phyloP scores from a whole-genome alignment of 2,113 vertebrate genomes.

The Octodon degus region DNA sequence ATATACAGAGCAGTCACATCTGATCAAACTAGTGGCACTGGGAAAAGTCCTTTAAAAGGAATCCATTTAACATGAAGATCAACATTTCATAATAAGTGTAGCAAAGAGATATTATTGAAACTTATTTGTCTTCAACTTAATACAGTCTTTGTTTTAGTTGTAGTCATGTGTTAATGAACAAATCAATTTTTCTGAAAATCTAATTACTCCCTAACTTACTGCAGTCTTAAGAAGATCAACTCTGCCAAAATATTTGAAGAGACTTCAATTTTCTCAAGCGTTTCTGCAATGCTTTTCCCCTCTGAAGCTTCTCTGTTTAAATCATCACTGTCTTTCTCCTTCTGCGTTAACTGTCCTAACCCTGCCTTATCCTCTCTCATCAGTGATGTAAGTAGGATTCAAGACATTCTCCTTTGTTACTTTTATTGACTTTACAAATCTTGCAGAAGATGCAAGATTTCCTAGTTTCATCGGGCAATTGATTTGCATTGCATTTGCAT shows the following conservation, averaged over 20 bases:
- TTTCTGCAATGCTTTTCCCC: background rate
- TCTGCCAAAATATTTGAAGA: background rate
- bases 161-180: background rate
- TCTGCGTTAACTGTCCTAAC: background rate
- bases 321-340: background rate
- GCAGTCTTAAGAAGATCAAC: background rate
- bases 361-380: background rate
- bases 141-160: constrained; percentile 4
- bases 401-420: background rate
- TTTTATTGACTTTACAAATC: background rate
- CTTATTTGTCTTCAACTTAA: background rate
- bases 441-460: background rate
- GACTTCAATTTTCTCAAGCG: background rate
- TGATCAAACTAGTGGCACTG: background rate
- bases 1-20: background rate
- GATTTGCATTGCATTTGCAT: background rate
- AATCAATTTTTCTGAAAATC: background rate
- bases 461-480: background rate
- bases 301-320: background rate
- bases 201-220: background rate
- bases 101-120: background rate
- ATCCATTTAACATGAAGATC: background rate
- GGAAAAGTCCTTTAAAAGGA: background rate
- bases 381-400: background rate
- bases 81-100: background rate